Conservation (phyloP, 2,113 vertebrate genomes). For the Psittacula cyanocephala region DNA sequence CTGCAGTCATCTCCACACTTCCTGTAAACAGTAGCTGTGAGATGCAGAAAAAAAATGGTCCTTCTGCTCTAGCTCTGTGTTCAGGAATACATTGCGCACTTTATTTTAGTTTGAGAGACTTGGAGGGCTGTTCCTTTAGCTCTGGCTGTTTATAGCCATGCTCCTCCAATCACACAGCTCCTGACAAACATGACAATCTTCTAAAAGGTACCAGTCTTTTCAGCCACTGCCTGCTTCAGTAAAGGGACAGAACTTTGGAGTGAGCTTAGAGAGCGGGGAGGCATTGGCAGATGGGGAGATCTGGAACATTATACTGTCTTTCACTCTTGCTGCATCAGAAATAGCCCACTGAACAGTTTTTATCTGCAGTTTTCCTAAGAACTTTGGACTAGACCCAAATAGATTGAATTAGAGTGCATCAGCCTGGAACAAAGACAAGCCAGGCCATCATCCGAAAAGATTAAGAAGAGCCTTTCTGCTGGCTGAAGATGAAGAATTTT, state of each 20-base stretch:
- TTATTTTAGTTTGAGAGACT: not conserved
- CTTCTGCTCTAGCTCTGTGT: not conserved
- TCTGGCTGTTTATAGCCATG: not conserved
- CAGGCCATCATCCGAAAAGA: conserved; percentile 15
- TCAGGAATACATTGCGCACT: not conserved
- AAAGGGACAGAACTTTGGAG: not conserved
- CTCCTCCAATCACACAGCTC: not conserved
- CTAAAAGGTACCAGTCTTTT: not conserved
- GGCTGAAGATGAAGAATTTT: conserved; percentile 29
- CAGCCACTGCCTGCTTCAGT: not conserved
- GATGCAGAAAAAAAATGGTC: not conserved
- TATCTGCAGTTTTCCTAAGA: conserved; percentile 15
- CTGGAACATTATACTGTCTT: not conserved
- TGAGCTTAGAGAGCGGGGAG: not conserved
- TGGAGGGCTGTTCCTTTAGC: not conserved
- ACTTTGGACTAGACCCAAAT: conserved; percentile 4
- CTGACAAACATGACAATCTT: not conserved
- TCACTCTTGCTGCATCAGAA: not conserved
- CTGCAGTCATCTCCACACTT: not conserved
- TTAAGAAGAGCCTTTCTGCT: conserved; percentile 26
- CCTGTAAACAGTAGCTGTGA: not conserved
- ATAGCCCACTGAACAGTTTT: not conserved
- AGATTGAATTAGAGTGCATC: conserved; percentile 25
- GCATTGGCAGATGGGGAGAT: not conserved
- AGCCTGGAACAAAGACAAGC: conserved; percentile 37